Base-by-base conservation (phyloP, 2,113 vertebrate genomes). In the Hyaena hyaena region DNA sequence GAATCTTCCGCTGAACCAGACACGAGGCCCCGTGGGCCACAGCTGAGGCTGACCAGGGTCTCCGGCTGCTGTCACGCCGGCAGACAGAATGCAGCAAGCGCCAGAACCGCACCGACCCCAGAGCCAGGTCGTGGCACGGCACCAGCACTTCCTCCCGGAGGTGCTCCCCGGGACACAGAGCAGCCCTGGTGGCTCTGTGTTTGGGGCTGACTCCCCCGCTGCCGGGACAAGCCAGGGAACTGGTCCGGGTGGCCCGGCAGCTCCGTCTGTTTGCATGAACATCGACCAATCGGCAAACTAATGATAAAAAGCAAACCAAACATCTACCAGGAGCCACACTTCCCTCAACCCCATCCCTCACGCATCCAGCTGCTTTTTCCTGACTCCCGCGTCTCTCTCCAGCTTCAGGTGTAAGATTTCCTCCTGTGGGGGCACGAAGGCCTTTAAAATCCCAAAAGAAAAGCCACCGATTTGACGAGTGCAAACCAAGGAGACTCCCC, bases 21-120 rank as follows among this genome's bases (percentile, higher is more conserved):
- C 0, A 58, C 0, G 15, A 10, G 66, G 9, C 10, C 39, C 7
- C 1, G 0, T 15, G 23, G 43, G 23, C 5, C 0, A 10, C 0
- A 12, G 33, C 16, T 65, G 76, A 50, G 2, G 10, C 7, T 50
- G 24, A 53, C 26, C 24, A 58, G n/a, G 19, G 45, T 86, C 68
- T 39, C 50, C 66, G 10, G 39, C 8, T 6, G 26, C 4, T 4
- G 28, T 28, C 45, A 1, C 5, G 5, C 7, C 16, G 50, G 87
- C 31, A 28, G 69, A 61, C 33, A 73, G 80, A 90, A 26, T 1
- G 7, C 23, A 43, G 24, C 5, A 5, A 23, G 68, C 35, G 26
- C 0, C 2, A 8, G 33, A 48, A 43, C 16, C 76, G 77, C 68
- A 61, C 39, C 55, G 85, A 95, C 87, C 53, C 53, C 2, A 4